Conservation (phyloP, 2,113 vertebrate species). For the Tichodroma muraria region DNA sequence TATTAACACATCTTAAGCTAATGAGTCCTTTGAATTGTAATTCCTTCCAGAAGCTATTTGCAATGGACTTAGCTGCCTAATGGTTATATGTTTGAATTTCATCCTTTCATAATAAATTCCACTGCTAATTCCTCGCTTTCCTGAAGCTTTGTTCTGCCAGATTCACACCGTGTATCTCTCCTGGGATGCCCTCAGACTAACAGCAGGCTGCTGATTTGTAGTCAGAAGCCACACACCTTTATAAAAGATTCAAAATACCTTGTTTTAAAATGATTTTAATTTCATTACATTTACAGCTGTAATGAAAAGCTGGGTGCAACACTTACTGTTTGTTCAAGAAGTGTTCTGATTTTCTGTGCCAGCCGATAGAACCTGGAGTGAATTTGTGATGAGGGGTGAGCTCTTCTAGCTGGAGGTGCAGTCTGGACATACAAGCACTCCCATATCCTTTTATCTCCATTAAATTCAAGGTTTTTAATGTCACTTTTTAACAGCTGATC, state of each 20-base stretch:
- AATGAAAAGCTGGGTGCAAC: not conserved
- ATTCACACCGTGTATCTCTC: not conserved
- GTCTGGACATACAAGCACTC: not conserved
- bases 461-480: not conserved
- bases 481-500: not conserved
- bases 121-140: not conserved
- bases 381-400: not conserved
- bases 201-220: not conserved
- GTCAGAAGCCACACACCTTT: not conserved
- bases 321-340: not conserved
- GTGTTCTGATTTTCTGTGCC: not conserved
- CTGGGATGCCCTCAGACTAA: not conserved
- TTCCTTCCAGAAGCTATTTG: slow-evolving; percentile 4
- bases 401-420: not conserved
- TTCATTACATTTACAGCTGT: not conserved
- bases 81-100: not conserved
- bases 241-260: not conserved
- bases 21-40: not conserved
- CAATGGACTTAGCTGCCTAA: not conserved
- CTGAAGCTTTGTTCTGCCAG: not conserved
- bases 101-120: not conserved
- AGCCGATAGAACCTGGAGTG: not conserved
- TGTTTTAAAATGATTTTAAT: not conserved
- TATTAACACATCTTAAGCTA: not conserved
- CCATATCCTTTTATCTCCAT: not conserved